Percentiles rank a stretch among this genome's conserved stretches.
Conservation (phyloP, 1,140 invertebrate genomes). For the Musca domestica region DNA sequence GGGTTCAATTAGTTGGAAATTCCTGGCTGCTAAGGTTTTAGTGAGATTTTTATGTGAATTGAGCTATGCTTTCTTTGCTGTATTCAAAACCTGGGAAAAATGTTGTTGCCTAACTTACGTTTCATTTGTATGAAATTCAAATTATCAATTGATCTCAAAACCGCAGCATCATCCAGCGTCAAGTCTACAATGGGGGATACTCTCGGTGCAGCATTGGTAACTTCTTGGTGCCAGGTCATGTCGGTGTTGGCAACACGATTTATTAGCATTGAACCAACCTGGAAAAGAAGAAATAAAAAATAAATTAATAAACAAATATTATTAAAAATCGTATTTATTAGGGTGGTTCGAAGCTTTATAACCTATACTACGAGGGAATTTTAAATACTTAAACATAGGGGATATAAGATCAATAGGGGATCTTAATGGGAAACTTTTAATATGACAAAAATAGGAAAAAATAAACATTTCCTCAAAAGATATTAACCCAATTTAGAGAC, state of each 20-base stretch:
- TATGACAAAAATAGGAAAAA: too few species aligned
- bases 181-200: constrained; percentile 83
- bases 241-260: constrained; percentile 75
- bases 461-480: too few species aligned
- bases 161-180: constrained; percentile 85
- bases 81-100: not conserved
- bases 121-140: constrained; percentile 98
- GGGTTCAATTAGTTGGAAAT: not conserved
- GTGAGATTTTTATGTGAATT: not conserved
- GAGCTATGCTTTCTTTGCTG: not conserved
- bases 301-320: too few species aligned
- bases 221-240: constrained; percentile 78
- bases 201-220: constrained; percentile 68
- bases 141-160: constrained; percentile 84
- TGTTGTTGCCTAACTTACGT: constrained; percentile 71
- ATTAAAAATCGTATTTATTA: too few species aligned
- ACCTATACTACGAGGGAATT: too few species aligned
- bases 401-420: too few species aligned
- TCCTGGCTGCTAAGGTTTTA: not conserved
- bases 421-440: too few species aligned
- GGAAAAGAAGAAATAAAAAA: constrained; percentile 23
- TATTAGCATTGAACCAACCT: constrained; percentile 81
- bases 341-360: too few species aligned
- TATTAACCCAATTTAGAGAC: too few species aligned
- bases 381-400: too few species aligned